Conservation (phyloP, 2,113 vertebrate genomes). For the Pithys albifrons region DNA sequence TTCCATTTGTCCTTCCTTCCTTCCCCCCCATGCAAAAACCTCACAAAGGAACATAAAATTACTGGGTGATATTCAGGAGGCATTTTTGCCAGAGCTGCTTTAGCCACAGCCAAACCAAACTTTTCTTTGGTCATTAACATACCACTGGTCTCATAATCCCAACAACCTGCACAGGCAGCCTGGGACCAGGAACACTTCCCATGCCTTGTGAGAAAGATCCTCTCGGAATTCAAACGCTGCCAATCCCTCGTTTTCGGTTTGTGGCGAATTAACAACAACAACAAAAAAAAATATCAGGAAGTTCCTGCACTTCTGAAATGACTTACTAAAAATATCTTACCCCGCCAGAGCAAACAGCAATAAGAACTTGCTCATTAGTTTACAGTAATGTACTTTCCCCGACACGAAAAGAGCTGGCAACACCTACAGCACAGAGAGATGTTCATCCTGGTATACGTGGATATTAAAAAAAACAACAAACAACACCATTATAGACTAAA, state of each 20-base stretch:
- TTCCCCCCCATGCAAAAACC: neutral
- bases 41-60: neutral
- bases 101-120: neutral
- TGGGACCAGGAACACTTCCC: neutral
- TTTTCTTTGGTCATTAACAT: neutral
- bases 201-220: neutral
- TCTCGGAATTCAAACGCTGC: neutral
- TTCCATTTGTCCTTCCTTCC: slow-evolving; percentile 31
- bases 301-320: neutral
- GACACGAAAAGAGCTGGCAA: neutral
- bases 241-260: neutral
- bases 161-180: neutral
- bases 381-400: neutral
- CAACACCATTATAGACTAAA: neutral
- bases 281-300: neutral
- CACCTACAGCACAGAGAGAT: neutral
- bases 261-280: neutral
- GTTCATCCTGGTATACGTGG: neutral
- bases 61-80: neutral
- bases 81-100: neutral
- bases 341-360: neutral
- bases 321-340: slow-evolving; percentile 15
- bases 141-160: neutral
- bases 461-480: neutral
- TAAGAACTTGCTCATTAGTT: neutral